These are phyloP conservation scores for Pogonomyrmex barbatus DNA, from an alignment of 1,140 invertebrate genomes.

Conservation along the genomic window DNA sequence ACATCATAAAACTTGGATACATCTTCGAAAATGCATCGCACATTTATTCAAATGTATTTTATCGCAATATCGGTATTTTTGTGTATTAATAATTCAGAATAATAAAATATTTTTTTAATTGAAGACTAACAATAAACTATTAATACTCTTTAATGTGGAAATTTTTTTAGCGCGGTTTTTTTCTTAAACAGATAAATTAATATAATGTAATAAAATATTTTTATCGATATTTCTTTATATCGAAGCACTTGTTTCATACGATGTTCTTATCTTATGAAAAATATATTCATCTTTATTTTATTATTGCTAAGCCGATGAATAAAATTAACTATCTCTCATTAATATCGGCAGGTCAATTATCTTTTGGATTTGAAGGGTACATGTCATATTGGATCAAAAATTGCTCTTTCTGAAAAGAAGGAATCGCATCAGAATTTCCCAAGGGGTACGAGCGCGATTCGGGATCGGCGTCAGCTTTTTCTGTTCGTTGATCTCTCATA, in stretches of 20 bases:
- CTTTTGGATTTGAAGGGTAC: background rate
- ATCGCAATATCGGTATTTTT: background rate
- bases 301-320: background rate
- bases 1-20: background rate
- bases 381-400: background rate
- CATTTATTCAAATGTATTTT: background rate
- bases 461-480: constrained; percentile 62
- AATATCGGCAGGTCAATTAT: background rate
- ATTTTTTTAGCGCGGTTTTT: background rate
- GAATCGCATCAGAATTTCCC: background rate
- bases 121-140: background rate
- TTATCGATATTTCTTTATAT: background rate
- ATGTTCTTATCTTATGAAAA: background rate
- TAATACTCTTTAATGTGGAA: background rate
- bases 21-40: background rate
- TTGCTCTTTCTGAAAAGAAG: background rate
- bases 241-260: background rate
- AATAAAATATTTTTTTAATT: background rate
- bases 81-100: background rate
- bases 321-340: background rate
- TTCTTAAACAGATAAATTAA: background rate
- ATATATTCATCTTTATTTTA: background rate
- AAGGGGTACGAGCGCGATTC: background rate
- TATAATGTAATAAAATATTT: background rate
- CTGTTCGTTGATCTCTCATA: constrained; percentile 38